Evolutionary conservation across 2,888 invertebrate genomes (phyloP).

Genomic region (Caenorhabditis sp.): DNA sequence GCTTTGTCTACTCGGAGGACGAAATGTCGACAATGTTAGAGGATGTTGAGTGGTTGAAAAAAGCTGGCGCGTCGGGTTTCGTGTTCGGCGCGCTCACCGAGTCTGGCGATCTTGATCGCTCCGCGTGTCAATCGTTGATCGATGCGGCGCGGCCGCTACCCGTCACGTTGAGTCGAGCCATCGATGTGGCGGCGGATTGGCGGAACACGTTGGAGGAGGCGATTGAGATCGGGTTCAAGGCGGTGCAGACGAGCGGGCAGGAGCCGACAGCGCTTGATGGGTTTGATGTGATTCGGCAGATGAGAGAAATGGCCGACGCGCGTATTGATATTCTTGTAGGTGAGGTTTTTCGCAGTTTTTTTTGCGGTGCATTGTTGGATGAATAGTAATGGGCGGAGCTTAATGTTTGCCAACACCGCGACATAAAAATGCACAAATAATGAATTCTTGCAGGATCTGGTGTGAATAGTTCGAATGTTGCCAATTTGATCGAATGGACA

Average conservation of each 20-base stretch:
- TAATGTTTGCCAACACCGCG: no score
- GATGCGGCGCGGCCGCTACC: constrained; percentile 36
- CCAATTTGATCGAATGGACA: constrained; percentile 35
- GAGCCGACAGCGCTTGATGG: constrained; percentile 46
- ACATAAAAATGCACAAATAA: no score
- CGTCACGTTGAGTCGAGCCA: constrained; percentile 49
- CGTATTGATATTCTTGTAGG: constrained; percentile 41
- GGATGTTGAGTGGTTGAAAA: constrained; percentile 46
- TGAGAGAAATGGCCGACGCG: constrained; percentile 20
- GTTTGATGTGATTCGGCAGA: constrained; percentile 34
- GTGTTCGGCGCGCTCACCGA: constrained; percentile 48
- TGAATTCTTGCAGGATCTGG: constrained; percentile 20
- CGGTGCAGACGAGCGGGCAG: constrained; percentile 52
- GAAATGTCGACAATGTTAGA: constrained; percentile 30
- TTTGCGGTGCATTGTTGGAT: no score
- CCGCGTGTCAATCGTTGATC: constrained; percentile 32
- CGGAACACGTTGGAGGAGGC: constrained; percentile 34
- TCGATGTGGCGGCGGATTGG: constrained; percentile 51
- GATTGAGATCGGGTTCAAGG: constrained; percentile 43
- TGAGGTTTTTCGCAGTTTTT: no score
- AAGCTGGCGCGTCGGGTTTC: constrained; percentile 48
- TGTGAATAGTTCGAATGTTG: constrained; percentile 37
- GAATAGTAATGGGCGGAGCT: no score
- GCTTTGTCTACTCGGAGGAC: constrained; percentile 45
- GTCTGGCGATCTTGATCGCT: constrained; percentile 37